phyloP scores from a whole-genome alignment of 2,113 vertebrate genomes.

The Vanacampus margaritifer region DNA sequence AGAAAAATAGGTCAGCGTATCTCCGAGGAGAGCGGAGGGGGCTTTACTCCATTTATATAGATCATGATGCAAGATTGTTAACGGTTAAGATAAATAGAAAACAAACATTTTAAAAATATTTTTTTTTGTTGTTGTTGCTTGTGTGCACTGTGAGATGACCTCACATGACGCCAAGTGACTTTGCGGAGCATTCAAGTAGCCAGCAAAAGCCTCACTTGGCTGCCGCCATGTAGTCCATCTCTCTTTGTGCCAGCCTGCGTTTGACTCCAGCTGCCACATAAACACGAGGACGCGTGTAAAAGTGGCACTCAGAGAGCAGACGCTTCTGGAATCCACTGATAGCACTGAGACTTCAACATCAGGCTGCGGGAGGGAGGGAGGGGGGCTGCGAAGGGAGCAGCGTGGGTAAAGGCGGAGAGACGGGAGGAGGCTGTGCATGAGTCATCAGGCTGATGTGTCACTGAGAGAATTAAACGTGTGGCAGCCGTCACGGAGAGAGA shows the following conservation, averaged over 20 bases:
- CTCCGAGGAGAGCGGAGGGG: no score
- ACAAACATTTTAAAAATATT: no score
- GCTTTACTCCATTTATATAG: no score
- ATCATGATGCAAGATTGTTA: no score
- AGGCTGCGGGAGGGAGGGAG: slow-evolving; percentile 9
- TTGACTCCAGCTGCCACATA: slow-evolving; percentile 16
- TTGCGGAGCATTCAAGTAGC: neutral
- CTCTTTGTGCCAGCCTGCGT: slow-evolving; percentile 25
- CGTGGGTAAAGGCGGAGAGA: slow-evolving; percentile 19
- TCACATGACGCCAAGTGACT: neutral
- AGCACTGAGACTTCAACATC: slow-evolving; percentile 11
- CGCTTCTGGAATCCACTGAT: slow-evolving; percentile 37
- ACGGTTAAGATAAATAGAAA: no score
- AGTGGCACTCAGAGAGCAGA: slow-evolving; percentile 34
- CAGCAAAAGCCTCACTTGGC: slow-evolving; percentile 35
- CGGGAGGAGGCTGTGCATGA: slow-evolving; percentile 60
- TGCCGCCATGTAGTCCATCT: slow-evolving; percentile 4
- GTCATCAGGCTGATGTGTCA: slow-evolving; percentile 65
- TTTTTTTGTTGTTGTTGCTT: neutral
- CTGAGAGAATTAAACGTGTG: slow-evolving; percentile 51
- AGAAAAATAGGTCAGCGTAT: no score
- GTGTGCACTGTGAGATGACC: neutral
- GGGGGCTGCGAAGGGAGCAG: slow-evolving; percentile 39
- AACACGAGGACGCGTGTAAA: slow-evolving; percentile 9
- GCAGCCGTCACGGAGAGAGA: slow-evolving; percentile 43